Conservation (phyloP, 2,888 invertebrate species). For the Pollenia angustigena region DNA sequence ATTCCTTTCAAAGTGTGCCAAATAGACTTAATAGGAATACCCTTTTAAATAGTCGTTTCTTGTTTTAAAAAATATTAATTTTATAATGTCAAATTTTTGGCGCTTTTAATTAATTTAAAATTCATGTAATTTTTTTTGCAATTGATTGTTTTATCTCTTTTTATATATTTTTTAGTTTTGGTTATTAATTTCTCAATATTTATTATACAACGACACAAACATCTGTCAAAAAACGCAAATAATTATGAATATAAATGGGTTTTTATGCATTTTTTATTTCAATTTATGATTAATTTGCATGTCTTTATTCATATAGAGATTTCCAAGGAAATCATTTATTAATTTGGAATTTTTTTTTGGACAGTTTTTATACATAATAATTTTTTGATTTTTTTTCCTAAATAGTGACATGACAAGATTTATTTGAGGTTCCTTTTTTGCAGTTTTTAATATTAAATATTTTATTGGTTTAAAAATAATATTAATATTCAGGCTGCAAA, state of each 20-base stretch:
- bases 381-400: not conserved
- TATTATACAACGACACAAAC: slow-evolving; percentile 46
- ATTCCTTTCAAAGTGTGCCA: slow-evolving; percentile 16
- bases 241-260: slow-evolving; percentile 25
- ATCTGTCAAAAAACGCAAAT: slow-evolving; percentile 25
- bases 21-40: not conserved
- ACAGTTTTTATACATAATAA: slow-evolving; percentile 24
- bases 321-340: slow-evolving; percentile 60
- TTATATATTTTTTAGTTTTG: not conserved
- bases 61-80: not conserved
- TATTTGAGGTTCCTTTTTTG: not conserved
- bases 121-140: slow-evolving; percentile 32
- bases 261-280: slow-evolving; percentile 32
- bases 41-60: not conserved
- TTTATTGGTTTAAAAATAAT: not conserved
- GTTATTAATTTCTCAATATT: slow-evolving; percentile 12
- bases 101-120: slow-evolving; percentile 25
- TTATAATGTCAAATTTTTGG: slow-evolving; percentile 5
- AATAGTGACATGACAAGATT: not conserved
- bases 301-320: slow-evolving; percentile 27
- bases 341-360: slow-evolving; percentile 3
- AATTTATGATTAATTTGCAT: slow-evolving; percentile 57
- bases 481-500: not conserved
- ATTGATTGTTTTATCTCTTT: not conserved
- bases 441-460: not conserved